These are phyloP conservation scores for Scomber colias DNA, from an alignment of 2,113 vertebrate species.

Conservation along the genomic window DNA sequence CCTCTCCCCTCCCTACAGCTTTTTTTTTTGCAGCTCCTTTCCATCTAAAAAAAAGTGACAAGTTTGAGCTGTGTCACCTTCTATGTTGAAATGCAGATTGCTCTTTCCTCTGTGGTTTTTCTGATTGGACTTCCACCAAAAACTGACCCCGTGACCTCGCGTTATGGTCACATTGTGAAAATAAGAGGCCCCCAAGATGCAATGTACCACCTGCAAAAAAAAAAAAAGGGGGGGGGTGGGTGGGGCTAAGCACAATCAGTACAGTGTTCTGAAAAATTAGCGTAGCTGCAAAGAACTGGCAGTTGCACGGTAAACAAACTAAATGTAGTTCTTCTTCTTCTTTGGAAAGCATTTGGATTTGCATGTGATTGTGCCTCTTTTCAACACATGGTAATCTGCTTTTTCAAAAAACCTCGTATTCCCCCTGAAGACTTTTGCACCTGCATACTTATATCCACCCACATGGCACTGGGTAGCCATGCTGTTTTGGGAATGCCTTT, in stretches of 20 bases:
- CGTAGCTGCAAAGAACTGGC: neutral
- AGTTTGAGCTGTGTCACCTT: neutral
- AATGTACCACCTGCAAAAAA: conserved; percentile 64
- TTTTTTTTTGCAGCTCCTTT: conserved; percentile 28
- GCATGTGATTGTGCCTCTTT: conserved; percentile 23
- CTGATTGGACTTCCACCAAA: conserved; percentile 66
- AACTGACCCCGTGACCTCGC: conserved; percentile 43
- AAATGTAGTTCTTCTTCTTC: conserved; percentile 11
- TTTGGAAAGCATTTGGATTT: neutral
- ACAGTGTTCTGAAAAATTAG: conserved; percentile 18
- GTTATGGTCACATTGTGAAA: conserved; percentile 60
- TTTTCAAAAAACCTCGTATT: conserved; percentile 10
- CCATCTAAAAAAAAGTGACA: conserved; percentile 34
- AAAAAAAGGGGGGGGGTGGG: neutral
- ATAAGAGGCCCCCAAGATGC: conserved; percentile 44
- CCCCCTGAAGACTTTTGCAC: conserved; percentile 48
- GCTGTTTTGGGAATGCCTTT: conserved; percentile 63
- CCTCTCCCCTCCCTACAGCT: neutral
- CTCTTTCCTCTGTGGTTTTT: conserved; percentile 55
- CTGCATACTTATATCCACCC: conserved; percentile 43
- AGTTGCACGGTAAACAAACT: conserved; percentile 32
- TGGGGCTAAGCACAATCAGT: conserved; percentile 28
- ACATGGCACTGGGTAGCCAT: conserved; percentile 32
- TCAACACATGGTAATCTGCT: conserved; percentile 3
- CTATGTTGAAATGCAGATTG: conserved; percentile 40